Evolutionary conservation across 2,888 invertebrate species (phyloP).

Genomic region (Strigamia crassipes): DNA sequence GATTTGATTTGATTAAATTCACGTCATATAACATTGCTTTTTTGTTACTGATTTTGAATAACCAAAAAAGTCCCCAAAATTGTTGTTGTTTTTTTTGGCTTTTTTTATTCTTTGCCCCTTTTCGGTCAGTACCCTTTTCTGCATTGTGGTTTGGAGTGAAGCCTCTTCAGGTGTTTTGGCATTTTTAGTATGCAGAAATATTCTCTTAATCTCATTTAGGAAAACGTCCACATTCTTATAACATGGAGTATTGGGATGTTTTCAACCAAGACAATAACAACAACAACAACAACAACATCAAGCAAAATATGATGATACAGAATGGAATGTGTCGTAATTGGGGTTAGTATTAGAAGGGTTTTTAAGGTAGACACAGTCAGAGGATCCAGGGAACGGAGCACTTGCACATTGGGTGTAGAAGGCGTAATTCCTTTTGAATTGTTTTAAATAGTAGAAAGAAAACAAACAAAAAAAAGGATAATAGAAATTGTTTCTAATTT

Average conservation of each 20-base stretch:
- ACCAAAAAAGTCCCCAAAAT: neutral
- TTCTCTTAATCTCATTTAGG: slow-evolving; percentile 31
- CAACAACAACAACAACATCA: slow-evolving; percentile 16
- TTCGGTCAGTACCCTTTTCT: neutral
- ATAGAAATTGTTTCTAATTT: neutral
- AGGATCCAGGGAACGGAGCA: slow-evolving; percentile 4
- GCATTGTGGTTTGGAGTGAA: neutral
- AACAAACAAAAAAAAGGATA: neutral
- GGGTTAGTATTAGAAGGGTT: slow-evolving; percentile 19
- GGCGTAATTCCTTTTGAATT: neutral
- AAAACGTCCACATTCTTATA: neutral
- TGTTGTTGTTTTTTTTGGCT: neutral
- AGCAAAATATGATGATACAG: slow-evolving; percentile 31
- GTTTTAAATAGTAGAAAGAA: neutral
- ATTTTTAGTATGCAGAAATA: slow-evolving; percentile 16
- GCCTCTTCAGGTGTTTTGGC: neutral
- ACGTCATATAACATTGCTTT: neutral
- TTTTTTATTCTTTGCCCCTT: neutral
- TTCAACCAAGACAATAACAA: slow-evolving; percentile 37
- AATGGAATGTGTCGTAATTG: slow-evolving; percentile 29
- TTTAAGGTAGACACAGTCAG: neutral
- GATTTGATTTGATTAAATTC: neutral
- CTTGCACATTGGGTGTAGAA: neutral
- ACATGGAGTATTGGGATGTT: slow-evolving; percentile 16
- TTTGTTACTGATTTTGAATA: neutral